These are phyloP conservation scores for Sycophaga agraensis DNA, from an alignment of 1,140 invertebrate species.

Conservation along the genomic window DNA sequence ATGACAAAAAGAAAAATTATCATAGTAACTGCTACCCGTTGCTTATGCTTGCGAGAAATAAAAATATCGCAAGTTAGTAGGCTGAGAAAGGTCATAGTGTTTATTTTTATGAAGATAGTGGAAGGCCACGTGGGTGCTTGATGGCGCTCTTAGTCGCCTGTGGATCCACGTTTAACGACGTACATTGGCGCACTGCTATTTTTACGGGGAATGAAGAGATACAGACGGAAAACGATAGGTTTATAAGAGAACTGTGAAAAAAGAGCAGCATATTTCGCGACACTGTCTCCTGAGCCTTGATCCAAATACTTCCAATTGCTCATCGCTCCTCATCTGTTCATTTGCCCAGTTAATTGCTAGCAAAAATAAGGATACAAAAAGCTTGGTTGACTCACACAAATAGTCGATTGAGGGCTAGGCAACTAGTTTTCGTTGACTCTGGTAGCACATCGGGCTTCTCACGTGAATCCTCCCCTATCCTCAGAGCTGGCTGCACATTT, in stretches of 20 bases:
- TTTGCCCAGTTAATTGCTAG: background rate
- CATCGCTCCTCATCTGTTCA: constrained; percentile 3
- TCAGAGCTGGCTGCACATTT: background rate
- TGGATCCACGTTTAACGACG: too few species aligned
- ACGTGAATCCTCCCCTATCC: background rate
- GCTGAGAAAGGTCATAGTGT: background rate
- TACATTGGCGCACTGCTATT: constrained; percentile 19
- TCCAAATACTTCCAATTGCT: constrained; percentile 31
- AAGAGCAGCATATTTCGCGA: constrained; percentile 1
- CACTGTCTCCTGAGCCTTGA: constrained; percentile 20
- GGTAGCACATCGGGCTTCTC: constrained; percentile 15
- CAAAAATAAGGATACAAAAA: constrained; percentile 26
- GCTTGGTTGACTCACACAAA: constrained; percentile 23
- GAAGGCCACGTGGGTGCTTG: constrained; percentile 13
- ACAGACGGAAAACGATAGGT: background rate
- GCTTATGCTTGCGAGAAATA: background rate
- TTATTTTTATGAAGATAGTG: constrained; percentile 26
- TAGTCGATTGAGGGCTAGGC: background rate
- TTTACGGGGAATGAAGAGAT: background rate
- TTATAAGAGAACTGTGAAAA: background rate
- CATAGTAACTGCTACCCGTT: background rate
- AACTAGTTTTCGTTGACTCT: constrained; percentile 3
- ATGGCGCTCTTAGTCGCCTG: background rate
- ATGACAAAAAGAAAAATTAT: constrained; percentile 13
- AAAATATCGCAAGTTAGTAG: background rate